Evolutionary conservation across 2,113 vertebrate species (phyloP).

Genomic region (Anhinga rufa): DNA sequence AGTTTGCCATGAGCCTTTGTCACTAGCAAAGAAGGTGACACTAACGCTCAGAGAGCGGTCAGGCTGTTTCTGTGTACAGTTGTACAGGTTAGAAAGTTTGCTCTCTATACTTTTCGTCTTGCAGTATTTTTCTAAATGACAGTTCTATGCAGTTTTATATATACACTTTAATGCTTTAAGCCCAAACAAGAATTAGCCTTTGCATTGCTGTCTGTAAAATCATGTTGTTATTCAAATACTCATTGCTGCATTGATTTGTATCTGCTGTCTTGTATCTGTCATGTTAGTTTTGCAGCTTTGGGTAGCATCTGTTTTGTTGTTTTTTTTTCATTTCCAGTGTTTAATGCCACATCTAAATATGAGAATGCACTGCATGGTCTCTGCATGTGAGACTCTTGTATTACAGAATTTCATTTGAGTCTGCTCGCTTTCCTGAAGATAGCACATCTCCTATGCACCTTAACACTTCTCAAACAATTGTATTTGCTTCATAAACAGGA

Average conservation of each 20-base stretch:
- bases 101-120: not conserved
- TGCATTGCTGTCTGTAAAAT: not conserved
- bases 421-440: not conserved
- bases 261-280: not conserved
- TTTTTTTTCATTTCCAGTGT: not conserved
- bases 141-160: not conserved
- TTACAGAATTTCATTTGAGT: not conserved
- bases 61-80: not conserved
- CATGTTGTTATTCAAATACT: not conserved
- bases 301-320: not conserved
- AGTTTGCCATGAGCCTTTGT: not conserved
- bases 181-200: not conserved
- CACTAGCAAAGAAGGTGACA: not conserved
- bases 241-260: not conserved
- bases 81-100: not conserved
- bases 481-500: not conserved
- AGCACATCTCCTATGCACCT: not conserved
- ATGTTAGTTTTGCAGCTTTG: not conserved
- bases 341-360: not conserved
- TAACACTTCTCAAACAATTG: not conserved
- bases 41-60: rapidly evolving
- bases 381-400: not conserved
- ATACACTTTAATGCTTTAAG: not conserved
- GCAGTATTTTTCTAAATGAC: not conserved
- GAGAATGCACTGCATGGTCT: not conserved